These are phyloP conservation scores for Botia almorhae DNA, from an alignment of 2,797 vertebrate species.

Conservation along the genomic window DNA sequence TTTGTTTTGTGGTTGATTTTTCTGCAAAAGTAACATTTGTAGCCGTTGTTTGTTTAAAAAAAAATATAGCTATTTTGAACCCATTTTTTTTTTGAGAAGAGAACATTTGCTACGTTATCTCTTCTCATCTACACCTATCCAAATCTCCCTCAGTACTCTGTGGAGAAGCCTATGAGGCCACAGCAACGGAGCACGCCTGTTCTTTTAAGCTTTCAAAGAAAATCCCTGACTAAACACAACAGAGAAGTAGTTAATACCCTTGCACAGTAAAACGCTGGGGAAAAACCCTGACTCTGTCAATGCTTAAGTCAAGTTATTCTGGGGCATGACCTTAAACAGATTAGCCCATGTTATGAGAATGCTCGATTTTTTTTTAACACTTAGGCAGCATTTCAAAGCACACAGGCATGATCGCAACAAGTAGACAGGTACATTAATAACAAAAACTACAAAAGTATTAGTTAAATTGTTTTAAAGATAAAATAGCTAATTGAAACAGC, in stretches of 20 bases:
- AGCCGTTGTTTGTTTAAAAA: background rate
- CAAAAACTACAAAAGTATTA: too few relatives aligned
- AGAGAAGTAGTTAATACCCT: constrained; percentile 46
- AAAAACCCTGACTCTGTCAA: constrained; percentile 22
- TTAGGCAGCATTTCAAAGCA: background rate
- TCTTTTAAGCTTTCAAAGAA: constrained; percentile 58
- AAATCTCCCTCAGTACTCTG: constrained; percentile 39
- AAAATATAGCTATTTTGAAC: background rate
- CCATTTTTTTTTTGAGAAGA: too few relatives aligned
- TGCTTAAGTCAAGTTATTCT: constrained; percentile 46
- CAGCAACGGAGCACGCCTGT: constrained; percentile 40
- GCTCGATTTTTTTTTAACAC: constrained; percentile 24
- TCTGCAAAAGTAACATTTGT: too few relatives aligned
- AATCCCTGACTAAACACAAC: constrained; percentile 57
- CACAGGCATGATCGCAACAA: too few relatives aligned
- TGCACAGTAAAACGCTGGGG: constrained; percentile 36
- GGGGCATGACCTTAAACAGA: constrained; percentile 45
- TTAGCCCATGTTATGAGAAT: constrained; percentile 28
- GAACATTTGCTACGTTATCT: constrained; percentile 50
- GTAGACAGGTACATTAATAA: too few relatives aligned
- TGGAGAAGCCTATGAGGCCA: constrained; percentile 44
- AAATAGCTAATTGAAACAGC: too few relatives aligned
- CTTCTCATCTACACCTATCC: constrained; percentile 51
- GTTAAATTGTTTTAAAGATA: too few relatives aligned
- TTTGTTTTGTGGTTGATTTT: too few relatives aligned